Base-by-base conservation (phyloP, 2,797 vertebrate species). In the Pangasius djambal region DNA sequence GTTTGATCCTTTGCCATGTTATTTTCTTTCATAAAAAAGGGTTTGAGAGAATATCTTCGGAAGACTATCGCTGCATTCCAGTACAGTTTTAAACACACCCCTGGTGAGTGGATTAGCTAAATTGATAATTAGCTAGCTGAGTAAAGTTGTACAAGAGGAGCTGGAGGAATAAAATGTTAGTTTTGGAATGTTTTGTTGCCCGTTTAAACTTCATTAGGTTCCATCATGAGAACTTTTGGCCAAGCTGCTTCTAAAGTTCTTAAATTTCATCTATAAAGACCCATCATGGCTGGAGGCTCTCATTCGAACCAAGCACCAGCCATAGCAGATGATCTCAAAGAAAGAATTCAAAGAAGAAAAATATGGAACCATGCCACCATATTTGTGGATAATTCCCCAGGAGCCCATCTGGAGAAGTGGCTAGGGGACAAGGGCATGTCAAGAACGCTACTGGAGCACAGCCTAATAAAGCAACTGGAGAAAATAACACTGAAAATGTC, bases 401-500 rank as follows among this genome's bases (percentile, higher is more conserved):
- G 50, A 55, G 31, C 1, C 48, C 10, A 6, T 44, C 18, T 81
- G 20, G 18, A 5, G 52, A 22, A 40, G 57, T 12, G n/a, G 0
- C 12, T 1, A 40, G 37, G 6, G 81, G 37, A 28, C 37, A 28
- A 44, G 31, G 57, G 59, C 37, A 18, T 83, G 81, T 83, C 81
- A 1, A 8, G 59, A 34, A 74, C 50, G 0, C 6, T 37, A 48
- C 70, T 61, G 70, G 72, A 86, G 6, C 55, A 25, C 16, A 22
- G 28, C 37, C 3, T 22, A 9, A 79, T 79, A 75, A 87, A 75
- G 79, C 34, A 83, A 85, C 22, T 7, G 22, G 31, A 88, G 37
- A 65, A 91, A 84, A 89, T 87, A 90, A 92, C 91, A 91, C 91
- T 90, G 89, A 50, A 91, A 88, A 81, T 67, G 55, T 88, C 3